phyloP scores from a whole-genome alignment of 2,888 invertebrate genomes.

The Eupeodes luniger region DNA sequence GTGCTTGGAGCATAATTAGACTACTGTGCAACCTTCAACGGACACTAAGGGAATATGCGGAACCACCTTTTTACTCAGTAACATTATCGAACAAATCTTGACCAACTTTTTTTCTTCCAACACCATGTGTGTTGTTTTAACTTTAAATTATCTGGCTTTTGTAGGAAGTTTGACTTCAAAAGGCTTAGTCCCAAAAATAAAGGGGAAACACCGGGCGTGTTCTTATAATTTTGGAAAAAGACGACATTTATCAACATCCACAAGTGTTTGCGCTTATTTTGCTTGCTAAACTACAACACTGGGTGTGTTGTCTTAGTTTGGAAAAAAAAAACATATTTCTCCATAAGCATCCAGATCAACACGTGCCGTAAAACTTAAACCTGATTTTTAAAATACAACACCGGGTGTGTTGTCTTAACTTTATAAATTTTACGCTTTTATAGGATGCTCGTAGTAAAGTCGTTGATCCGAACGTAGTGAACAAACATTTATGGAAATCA shows the following conservation, averaged over 20 bases:
- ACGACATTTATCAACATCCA: not conserved
- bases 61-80: slow-evolving; percentile 3
- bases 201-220: not conserved
- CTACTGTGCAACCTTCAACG: not conserved
- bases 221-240: not conserved
- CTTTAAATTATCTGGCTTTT: not conserved
- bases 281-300: not conserved
- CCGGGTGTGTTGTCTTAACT: slow-evolving; percentile 35
- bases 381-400: slow-evolving; percentile 14
- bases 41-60: not conserved
- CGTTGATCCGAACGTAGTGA: not conserved
- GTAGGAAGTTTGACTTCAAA: not conserved
- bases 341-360: not conserved
- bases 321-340: not conserved
- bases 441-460: not conserved
- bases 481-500: not conserved
- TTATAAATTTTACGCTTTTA: slow-evolving; percentile 20
- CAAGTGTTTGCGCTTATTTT: not conserved
- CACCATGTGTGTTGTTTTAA: slow-evolving; percentile 32
- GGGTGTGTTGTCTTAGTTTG: slow-evolving; percentile 1
- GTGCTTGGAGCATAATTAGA: slow-evolving; percentile 17
- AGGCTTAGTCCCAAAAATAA: not conserved
- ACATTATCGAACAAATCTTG: not conserved
- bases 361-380: not conserved
- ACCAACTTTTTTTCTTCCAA: slow-evolving; percentile 4